Base-by-base conservation (phyloP, 1,140 invertebrate species). In the Rhagoletis pomonella region DNA sequence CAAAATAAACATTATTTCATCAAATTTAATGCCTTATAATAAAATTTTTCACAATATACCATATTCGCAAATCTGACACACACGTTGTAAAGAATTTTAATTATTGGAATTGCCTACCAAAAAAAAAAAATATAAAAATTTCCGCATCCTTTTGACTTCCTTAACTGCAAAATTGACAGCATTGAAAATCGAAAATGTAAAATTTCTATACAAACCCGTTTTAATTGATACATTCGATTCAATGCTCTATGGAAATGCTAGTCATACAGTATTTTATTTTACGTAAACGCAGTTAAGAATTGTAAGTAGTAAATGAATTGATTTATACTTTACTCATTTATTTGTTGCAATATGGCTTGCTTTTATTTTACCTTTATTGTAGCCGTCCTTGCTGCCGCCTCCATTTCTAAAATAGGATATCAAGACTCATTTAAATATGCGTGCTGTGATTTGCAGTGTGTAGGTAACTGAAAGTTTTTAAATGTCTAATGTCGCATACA, bases 371-470 rank as follows among this genome's bases (percentile, higher is more conserved):
- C 96, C 96, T 97, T 97, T 97, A 95, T 96, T 96, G 96, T 95
- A 97, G 96, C 95, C 96, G 96, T 96, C 96, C 95, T 95, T 95
- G 94, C 95, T 95, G 95, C 95, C 95, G 95, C 96, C 95, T 96
- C 96, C 96, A 95, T 95, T 95, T 96, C 96, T 96, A 96, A 96
- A 96, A 96, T 95, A 96, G 96, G 96, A 96, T 95, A 96, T 95
- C 94, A 94, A 94, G 94, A 94, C 95, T 95, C 95, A 95, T 94
- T 95, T 95, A 94, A 95, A 94, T 94, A 94, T 94, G 94, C 95
- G 94, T 88, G 89, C 89, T 91, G 90, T 91, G 89, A 90, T 58
- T 84, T 88, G 87, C 87, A 87, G 88, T 91, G 88, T 85, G 50
- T 55, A 55, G 50, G 50, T 55, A 9, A 44, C 14, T 69, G 42